Conservation (phyloP, 2,113 vertebrate genomes). For the Solenodon paradoxus region DNA sequence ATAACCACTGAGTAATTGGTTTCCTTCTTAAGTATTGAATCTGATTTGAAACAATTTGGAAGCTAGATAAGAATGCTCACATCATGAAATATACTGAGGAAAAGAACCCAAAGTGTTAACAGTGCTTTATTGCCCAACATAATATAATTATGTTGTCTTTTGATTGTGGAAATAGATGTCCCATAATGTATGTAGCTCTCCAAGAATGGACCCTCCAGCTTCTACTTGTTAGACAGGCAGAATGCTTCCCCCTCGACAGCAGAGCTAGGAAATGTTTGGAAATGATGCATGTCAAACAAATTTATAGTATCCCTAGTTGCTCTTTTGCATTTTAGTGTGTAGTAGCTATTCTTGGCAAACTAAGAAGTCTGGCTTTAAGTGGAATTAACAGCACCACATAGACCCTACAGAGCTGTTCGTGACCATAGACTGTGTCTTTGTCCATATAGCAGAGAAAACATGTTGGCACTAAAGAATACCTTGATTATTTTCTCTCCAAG, state of each 20-base stretch:
- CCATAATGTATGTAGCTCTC: background rate
- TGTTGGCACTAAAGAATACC: slow-evolving; percentile 25
- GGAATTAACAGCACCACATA: slow-evolving; percentile 3
- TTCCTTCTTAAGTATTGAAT: slow-evolving; percentile 29
- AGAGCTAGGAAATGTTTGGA: slow-evolving; percentile 41
- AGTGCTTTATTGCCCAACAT: background rate
- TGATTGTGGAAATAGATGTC: background rate
- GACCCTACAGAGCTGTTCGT: background rate
- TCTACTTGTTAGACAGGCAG: background rate
- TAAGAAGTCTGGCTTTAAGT: slow-evolving; percentile 43
- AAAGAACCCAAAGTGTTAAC: slow-evolving; percentile 27
- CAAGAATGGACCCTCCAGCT: background rate
- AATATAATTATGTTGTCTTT: slow-evolving; percentile 32
- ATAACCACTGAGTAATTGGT: slow-evolving; percentile 1
- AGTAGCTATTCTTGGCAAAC: slow-evolving; percentile 52
- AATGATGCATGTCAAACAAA: background rate
- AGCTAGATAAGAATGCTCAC: background rate
- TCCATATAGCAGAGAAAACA: slow-evolving; percentile 36
- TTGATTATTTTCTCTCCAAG: slow-evolving; percentile 22
- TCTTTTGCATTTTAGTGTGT: slow-evolving; percentile 42
- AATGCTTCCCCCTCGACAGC: background rate
- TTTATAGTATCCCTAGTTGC: slow-evolving; percentile 28
- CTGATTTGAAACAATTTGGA: slow-evolving; percentile 26
- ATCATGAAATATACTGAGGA: background rate
- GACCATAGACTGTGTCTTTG: background rate